Evolutionary conservation across 2,113 vertebrate genomes (phyloP).

Genomic region (Lathamus discolor): DNA sequence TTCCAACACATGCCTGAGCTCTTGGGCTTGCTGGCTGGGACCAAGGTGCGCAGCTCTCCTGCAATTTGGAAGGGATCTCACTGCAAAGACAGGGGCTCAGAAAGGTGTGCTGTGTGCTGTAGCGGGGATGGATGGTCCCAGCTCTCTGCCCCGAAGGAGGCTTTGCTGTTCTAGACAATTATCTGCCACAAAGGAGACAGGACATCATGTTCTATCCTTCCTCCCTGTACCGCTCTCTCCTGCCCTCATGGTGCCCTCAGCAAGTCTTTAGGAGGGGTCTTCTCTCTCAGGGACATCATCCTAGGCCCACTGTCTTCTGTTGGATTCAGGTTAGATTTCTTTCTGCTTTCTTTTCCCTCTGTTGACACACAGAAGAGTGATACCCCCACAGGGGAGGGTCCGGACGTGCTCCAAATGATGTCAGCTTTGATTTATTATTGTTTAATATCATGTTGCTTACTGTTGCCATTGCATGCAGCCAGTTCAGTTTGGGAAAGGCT

Average conservation of each 20-base stretch:
- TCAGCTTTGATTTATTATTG: constrained; percentile 56
- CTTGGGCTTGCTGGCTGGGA: not conserved
- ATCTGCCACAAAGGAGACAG: not conserved
- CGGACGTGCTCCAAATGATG: not conserved
- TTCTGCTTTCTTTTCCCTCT: not conserved
- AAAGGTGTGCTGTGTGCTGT: not conserved
- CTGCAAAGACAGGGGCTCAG: not conserved
- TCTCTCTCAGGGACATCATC: not conserved
- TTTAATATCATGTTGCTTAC: constrained; percentile 42
- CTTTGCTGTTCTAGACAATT: not conserved
- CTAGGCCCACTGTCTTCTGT: not conserved
- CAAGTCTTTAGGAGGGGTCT: not conserved
- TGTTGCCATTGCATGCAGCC: not conserved
- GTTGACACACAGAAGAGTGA: constrained; percentile 6
- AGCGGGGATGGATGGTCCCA: fast-evolving
- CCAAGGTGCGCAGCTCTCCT: not conserved
- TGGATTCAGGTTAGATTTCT: not conserved
- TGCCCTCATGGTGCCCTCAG: not conserved
- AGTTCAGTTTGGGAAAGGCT: not conserved
- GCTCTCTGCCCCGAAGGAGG: fast-evolving
- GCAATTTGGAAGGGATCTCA: not conserved
- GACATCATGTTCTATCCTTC: not conserved
- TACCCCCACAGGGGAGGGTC: not conserved
- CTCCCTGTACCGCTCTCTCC: not conserved
- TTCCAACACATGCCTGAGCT: not conserved